A percentile compares a stretch with the other conserved stretches of the same genome.
Conservation (phyloP, 1,140 invertebrate genomes). For the Cotesia vestalis region DNA sequence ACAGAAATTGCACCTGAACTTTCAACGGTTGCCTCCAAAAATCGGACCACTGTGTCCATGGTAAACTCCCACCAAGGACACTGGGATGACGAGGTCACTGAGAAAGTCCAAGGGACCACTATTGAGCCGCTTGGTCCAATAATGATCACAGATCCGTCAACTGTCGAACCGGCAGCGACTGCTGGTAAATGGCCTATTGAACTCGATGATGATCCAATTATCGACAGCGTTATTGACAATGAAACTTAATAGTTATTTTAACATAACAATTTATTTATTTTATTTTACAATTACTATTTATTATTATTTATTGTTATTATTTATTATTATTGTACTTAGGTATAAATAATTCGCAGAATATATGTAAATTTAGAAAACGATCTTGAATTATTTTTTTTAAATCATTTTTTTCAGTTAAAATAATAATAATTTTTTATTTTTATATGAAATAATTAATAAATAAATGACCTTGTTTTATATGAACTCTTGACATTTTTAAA, state of each 20-base stretch:
- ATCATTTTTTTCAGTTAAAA: too few relatives aligned
- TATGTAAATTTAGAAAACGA: too few relatives aligned
- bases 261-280: constrained; percentile 37
- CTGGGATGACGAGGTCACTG: constrained; percentile 27
- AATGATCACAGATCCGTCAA: constrained; percentile 53
- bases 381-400: too few relatives aligned
- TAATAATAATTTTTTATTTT: too few relatives aligned
- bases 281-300: constrained; percentile 28
- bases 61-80: constrained; percentile 25
- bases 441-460: too few relatives aligned
- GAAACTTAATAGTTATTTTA: constrained; percentile 51
- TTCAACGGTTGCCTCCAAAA: constrained; percentile 34
- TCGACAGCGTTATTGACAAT: constrained; percentile 59
- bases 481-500: too few relatives aligned
- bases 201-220: constrained; percentile 45
- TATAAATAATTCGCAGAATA: neutral
- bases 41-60: constrained; percentile 26
- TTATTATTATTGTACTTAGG: constrained; percentile 45
- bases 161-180: constrained; percentile 54
- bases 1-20: constrained; percentile 36
- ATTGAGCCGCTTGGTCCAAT: constrained; percentile 53
- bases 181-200: constrained; percentile 64
- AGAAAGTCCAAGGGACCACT: constrained; percentile 43
- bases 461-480: too few relatives aligned
- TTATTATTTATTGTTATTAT: constrained; percentile 32